phyloP scores from a whole-genome alignment of 2,113 vertebrate genomes.

The Rynchops niger region DNA sequence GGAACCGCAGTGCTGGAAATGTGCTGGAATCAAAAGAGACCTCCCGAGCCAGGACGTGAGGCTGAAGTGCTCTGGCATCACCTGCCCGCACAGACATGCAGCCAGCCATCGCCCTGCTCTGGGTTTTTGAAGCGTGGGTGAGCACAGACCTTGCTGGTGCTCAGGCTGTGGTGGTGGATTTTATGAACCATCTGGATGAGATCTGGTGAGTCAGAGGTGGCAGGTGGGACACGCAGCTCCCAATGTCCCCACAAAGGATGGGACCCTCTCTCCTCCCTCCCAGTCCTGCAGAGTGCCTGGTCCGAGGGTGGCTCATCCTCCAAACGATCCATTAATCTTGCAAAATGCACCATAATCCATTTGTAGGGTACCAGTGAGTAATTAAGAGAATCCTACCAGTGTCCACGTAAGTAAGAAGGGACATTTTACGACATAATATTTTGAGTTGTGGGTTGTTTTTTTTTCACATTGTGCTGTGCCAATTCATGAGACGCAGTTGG shows the following conservation, averaged over 20 bases:
- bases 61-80: not conserved
- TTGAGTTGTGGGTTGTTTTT: not conserved
- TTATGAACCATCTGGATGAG: not conserved
- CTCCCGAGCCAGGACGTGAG: not conserved
- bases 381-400: not conserved
- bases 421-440: not conserved
- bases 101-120: not conserved
- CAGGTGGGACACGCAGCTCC: not conserved
- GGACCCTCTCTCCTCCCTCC: not conserved
- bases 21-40: not conserved
- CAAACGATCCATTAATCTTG: not conserved
- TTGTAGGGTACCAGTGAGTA: not conserved
- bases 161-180: not conserved
- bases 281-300: not conserved
- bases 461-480: not conserved
- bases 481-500: not conserved
- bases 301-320: not conserved
- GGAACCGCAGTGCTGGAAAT: not conserved
- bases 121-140: rapidly evolving
- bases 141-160: not conserved
- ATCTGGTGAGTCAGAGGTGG: rapidly evolving
- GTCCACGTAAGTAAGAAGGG: not conserved
- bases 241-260: rapidly evolving
- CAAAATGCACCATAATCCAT: not conserved
- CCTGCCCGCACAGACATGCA: not conserved